Evolutionary conservation across 2,113 vertebrate species (phyloP).

Genomic region (rabbit (Oryctolagus cuniculus)): DNA sequence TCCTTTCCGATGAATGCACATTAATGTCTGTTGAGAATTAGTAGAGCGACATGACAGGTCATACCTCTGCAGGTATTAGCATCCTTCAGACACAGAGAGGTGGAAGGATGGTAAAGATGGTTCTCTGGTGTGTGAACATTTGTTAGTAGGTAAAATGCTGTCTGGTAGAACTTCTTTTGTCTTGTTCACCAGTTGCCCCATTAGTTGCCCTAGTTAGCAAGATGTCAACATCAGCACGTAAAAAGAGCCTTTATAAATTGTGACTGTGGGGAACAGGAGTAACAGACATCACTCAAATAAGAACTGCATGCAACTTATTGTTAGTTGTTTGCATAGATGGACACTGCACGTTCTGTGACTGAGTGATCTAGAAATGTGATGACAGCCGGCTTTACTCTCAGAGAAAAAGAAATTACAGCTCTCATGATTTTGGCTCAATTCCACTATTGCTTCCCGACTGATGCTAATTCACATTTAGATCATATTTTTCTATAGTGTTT

Average conservation of each 20-base stretch:
- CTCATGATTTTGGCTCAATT: constrained; percentile 50
- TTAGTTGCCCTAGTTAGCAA: not conserved
- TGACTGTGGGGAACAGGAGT: constrained; percentile 20
- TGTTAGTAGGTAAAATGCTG: not conserved
- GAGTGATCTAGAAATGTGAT: constrained; percentile 63
- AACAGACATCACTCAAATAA: not conserved
- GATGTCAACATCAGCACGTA: constrained; percentile 1
- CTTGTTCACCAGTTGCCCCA: not conserved
- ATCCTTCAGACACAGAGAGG: not conserved
- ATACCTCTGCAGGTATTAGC: not conserved
- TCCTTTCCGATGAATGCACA: not conserved
- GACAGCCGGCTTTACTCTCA: constrained; percentile 61
- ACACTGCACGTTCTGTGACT: not conserved
- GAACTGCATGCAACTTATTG: not conserved
- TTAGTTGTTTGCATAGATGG: constrained; percentile 49
- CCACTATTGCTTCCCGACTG: constrained; percentile 46
- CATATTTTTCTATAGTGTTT: constrained; percentile 32
- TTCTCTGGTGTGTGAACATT: not conserved
- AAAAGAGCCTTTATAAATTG: not conserved
- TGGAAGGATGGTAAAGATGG: not conserved
- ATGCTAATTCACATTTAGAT: constrained; percentile 19
- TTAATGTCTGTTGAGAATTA: not conserved
- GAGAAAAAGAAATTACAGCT: constrained; percentile 43
- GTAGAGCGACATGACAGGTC: not conserved
- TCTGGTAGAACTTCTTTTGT: not conserved